These are phyloP conservation scores for Labeo calbasu DNA, from an alignment of 2,797 vertebrate genomes.

Conservation along the genomic window DNA sequence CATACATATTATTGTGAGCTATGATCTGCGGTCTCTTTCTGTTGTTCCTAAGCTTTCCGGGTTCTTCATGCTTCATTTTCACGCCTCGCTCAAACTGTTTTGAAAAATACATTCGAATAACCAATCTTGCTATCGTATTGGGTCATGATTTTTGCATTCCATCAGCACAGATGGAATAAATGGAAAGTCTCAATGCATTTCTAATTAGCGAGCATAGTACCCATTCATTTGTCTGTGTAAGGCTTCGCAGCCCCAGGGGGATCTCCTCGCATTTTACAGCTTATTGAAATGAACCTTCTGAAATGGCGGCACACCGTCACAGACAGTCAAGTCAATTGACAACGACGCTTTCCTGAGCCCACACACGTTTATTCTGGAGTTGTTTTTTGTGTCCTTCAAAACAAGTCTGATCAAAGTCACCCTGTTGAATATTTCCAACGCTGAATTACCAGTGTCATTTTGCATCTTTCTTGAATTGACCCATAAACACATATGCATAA, in stretches of 20 bases:
- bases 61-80: not conserved
- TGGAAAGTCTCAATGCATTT: conserved; percentile 37
- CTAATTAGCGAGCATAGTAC: conserved; percentile 46
- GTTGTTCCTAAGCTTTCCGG: not conserved
- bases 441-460: not conserved
- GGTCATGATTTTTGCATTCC: conserved; percentile 35
- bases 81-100: not conserved
- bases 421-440: conserved; percentile 25
- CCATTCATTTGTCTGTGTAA: conserved; percentile 22
- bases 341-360: conserved; percentile 14
- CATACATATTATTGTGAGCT: not conserved
- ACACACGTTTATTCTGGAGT: conserved; percentile 22
- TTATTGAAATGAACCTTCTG: conserved; percentile 48
- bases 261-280: conserved; percentile 28
- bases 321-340: conserved; percentile 38
- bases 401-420: conserved; percentile 8
- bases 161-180: conserved; percentile 30
- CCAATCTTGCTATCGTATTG: conserved; percentile 11
- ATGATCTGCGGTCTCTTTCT: not conserved
- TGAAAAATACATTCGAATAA: conserved; percentile 35
- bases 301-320: conserved; percentile 19
- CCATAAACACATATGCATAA: conserved; percentile 41
- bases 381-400: conserved; percentile 18
- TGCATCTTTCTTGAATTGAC: conserved; percentile 31
- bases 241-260: not conserved